Conservation (phyloP, 2,797 vertebrate species). For the Anguilla obscura region DNA sequence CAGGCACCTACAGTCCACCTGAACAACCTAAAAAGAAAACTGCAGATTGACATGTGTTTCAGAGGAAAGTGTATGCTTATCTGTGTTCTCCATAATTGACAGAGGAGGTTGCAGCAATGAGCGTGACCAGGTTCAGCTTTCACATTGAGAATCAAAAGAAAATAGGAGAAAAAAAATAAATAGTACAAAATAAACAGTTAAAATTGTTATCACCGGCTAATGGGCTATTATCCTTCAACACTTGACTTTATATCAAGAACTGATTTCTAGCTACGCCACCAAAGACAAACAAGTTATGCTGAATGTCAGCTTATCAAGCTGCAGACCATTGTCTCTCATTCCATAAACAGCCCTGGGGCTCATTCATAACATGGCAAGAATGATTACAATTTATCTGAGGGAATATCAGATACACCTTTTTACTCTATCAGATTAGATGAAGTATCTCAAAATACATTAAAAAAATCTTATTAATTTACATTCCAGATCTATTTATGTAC, state of each 20-base stretch:
- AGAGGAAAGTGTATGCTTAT: not conserved
- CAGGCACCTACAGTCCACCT: not conserved
- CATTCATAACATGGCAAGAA: not conserved
- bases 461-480: not conserved
- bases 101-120: not conserved
- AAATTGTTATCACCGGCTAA: not conserved
- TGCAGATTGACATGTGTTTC: not conserved
- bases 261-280: not conserved
- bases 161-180: not conserved
- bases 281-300: not conserved
- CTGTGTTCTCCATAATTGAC: not conserved
- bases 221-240: not conserved
- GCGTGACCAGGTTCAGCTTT: not conserved
- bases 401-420: not conserved
- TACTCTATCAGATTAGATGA: not conserved
- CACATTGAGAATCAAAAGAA: not conserved
- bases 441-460: not conserved
- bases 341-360: not conserved
- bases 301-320: not conserved
- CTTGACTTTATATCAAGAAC: not conserved
- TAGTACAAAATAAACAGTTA: not conserved
- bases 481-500: not conserved
- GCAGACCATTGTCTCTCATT: not conserved
- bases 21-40: not conserved
- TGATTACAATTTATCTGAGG: not conserved